Evolutionary conservation across 2,888 invertebrate genomes (phyloP).

Genomic region (Ophion costatus): DNA sequence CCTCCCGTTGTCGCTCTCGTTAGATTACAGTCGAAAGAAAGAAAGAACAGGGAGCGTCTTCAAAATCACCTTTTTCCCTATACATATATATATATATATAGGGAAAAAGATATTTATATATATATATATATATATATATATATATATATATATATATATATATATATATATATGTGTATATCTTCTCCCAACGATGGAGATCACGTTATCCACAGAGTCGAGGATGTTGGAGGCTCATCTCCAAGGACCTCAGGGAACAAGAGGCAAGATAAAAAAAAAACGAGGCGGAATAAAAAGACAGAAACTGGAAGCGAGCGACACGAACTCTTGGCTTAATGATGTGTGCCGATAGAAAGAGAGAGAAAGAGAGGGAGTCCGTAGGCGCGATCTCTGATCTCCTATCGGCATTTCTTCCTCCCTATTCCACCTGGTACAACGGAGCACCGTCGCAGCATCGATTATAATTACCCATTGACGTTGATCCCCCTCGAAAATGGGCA

Average conservation of each 20-base stretch:
- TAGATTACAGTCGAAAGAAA: conserved; percentile 59
- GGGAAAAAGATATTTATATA: too few species aligned
- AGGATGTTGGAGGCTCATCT: conserved; percentile 56
- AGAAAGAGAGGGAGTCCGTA: conserved; percentile 8
- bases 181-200: conserved; percentile 68
- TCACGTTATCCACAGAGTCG: conserved; percentile 61
- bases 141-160: too few species aligned
- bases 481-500: background rate
- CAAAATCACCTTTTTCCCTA: background rate
- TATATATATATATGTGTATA: background rate
- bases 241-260: conserved; percentile 56
- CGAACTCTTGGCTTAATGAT: conserved; percentile 81
- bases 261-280: conserved; percentile 55
- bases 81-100: too few species aligned
- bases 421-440: conserved; percentile 33
- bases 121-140: too few species aligned
- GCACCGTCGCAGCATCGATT: conserved; percentile 22
- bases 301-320: conserved; percentile 73
- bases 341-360: conserved; percentile 76
- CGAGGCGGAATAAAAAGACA: conserved; percentile 32
- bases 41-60: conserved; percentile 1
- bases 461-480: background rate
- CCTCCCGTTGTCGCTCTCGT: conserved; percentile 68
- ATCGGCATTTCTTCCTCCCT: conserved; percentile 54
- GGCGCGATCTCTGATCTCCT: conserved; percentile 53